These are phyloP conservation scores for Nephotettix cincticeps DNA, from an alignment of 1,140 invertebrate species.

Conservation along the genomic window DNA sequence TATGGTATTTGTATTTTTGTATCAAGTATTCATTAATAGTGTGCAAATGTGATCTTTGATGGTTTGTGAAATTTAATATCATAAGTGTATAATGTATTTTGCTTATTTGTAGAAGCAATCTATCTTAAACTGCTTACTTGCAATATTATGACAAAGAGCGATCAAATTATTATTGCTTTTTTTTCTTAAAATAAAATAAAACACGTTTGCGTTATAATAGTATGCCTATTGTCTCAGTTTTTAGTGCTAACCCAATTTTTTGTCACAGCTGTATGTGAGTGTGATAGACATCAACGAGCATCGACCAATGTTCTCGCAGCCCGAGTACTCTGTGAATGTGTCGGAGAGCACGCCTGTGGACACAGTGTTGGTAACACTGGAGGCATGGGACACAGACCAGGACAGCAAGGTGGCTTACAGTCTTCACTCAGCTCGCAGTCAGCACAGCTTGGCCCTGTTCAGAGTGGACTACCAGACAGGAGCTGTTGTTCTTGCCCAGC, in stretches of 20 bases:
- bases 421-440: conserved; percentile 71
- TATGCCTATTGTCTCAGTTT: too few relatives aligned
- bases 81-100: too few relatives aligned
- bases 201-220: too few relatives aligned
- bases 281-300: conserved; percentile 85
- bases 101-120: too few relatives aligned
- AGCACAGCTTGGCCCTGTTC: conserved; percentile 73
- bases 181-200: background rate
- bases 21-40: too few relatives aligned
- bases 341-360: conserved; percentile 67
- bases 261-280: conserved; percentile 60
- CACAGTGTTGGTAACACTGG: conserved; percentile 62
- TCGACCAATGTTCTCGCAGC: conserved; percentile 70
- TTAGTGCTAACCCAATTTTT: background rate
- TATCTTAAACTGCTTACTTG: too few relatives aligned
- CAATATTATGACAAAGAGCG: too few relatives aligned
- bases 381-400: conserved; percentile 69
- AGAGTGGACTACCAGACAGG: conserved; percentile 78
- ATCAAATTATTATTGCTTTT: background rate
- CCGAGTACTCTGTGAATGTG: conserved; percentile 69
- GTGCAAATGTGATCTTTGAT: too few relatives aligned
- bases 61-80: too few relatives aligned
- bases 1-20: too few relatives aligned
- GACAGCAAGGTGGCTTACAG: conserved; percentile 74
- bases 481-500: conserved; percentile 64